These are phyloP conservation scores for Microctenopoma stevenorrisi DNA, from an alignment of 2,797 vertebrate species.

Conservation along the genomic window DNA sequence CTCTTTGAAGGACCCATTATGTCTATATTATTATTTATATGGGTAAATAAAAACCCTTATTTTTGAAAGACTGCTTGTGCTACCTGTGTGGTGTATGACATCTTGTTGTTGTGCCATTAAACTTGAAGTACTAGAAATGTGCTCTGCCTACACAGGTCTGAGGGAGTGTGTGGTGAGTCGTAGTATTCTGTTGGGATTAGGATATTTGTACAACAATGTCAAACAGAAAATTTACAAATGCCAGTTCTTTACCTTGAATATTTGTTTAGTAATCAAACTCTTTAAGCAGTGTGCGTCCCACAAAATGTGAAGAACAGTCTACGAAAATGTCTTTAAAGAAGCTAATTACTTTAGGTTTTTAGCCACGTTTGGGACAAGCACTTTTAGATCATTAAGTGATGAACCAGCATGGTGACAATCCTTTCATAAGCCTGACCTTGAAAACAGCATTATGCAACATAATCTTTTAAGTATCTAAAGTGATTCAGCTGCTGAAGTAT, in stretches of 20 bases:
- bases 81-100: background rate
- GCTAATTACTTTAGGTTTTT: background rate
- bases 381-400: conserved; percentile 25
- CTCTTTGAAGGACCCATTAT: too few species aligned
- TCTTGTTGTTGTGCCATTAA: conserved; percentile 24
- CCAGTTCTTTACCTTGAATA: background rate
- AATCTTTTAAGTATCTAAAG: conserved; percentile 55
- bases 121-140: conserved; percentile 29
- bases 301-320: too few species aligned
- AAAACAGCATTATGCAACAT: conserved; percentile 48
- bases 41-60: too few species aligned
- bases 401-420: conserved; percentile 28
- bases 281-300: too few species aligned
- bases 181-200: conserved; percentile 10
- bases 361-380: background rate
- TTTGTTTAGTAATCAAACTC: background rate
- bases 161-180: background rate
- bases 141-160: conserved; percentile 19
- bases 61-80: too few species aligned
- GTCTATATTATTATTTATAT: too few species aligned
- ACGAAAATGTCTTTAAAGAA: background rate
- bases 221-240: background rate
- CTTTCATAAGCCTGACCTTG: conserved; percentile 44
- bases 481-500: conserved; percentile 60
- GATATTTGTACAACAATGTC: background rate